Evolutionary conservation across 2,113 vertebrate species (phyloP).

Genomic region (Gopherus evgoodei): DNA sequence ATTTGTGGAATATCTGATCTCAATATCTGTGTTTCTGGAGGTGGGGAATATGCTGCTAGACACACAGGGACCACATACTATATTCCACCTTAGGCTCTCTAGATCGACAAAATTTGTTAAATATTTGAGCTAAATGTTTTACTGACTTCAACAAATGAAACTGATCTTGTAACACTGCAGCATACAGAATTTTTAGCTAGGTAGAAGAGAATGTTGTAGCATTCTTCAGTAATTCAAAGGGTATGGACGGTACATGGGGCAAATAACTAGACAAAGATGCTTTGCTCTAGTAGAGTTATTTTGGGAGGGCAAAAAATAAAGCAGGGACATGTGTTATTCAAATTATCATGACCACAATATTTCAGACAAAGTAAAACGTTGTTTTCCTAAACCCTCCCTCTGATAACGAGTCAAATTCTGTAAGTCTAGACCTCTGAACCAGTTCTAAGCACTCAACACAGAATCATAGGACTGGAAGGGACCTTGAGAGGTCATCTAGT

Average conservation of each 20-base stretch:
- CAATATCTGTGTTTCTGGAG: not conserved
- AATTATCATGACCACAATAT: not conserved
- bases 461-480: too few relatives aligned
- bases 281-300: not conserved
- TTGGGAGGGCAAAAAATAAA: not conserved
- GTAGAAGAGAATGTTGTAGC: not conserved
- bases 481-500: too few relatives aligned
- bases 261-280: not conserved
- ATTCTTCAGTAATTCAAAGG: not conserved
- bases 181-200: not conserved
- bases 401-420: not conserved
- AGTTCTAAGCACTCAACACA: not conserved
- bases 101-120: not conserved
- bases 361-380: not conserved
- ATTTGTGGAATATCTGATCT: not conserved
- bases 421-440: fast-evolving
- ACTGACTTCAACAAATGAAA: not conserved
- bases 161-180: not conserved
- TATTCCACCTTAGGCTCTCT: not conserved
- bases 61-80: not conserved
- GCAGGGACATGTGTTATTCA: not conserved
- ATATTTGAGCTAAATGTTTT: not conserved
- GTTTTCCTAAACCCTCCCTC: not conserved
- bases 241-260: not conserved
- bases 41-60: not conserved